Conservation (phyloP, 2,113 vertebrate species). For the Circaetus gallicus region DNA sequence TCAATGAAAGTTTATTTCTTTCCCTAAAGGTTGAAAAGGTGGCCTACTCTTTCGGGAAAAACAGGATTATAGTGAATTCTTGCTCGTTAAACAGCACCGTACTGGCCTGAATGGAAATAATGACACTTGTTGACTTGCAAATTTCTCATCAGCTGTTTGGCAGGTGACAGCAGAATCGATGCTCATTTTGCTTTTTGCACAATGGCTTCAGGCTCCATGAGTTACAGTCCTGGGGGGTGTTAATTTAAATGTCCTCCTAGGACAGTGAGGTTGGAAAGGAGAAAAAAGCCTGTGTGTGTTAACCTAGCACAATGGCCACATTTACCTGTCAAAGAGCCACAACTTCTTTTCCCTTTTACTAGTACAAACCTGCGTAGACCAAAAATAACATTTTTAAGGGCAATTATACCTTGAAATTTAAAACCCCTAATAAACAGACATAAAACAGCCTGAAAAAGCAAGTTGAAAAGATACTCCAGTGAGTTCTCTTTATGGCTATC, state of each 20-base stretch:
- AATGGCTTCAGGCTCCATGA: neutral
- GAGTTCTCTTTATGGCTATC: neutral
- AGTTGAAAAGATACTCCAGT: neutral
- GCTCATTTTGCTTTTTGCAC: neutral
- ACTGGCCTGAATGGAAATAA: neutral
- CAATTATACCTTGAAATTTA: neutral
- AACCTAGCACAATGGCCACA: neutral
- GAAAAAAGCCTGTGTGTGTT: neutral
- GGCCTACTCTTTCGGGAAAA: neutral
- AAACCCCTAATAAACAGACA: neutral
- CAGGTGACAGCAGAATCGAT: neutral
- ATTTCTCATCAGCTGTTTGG: neutral
- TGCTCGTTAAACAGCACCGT: neutral
- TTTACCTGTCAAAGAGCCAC: neutral
- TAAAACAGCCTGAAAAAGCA: neutral
- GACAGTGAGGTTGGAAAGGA: neutral
- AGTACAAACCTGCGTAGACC: neutral
- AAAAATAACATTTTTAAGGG: neutral
- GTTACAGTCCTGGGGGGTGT: neutral
- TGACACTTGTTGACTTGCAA: neutral
- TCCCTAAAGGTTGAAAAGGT: neutral
- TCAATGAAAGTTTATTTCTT: neutral
- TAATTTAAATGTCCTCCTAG: neutral
- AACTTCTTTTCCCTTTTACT: neutral
- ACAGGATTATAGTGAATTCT: neutral